Evolutionary conservation across 1,140 invertebrate genomes (phyloP), one percentile per base, ranked within the genome.

Genomic region (Akabosia matsudoensis): DNA sequence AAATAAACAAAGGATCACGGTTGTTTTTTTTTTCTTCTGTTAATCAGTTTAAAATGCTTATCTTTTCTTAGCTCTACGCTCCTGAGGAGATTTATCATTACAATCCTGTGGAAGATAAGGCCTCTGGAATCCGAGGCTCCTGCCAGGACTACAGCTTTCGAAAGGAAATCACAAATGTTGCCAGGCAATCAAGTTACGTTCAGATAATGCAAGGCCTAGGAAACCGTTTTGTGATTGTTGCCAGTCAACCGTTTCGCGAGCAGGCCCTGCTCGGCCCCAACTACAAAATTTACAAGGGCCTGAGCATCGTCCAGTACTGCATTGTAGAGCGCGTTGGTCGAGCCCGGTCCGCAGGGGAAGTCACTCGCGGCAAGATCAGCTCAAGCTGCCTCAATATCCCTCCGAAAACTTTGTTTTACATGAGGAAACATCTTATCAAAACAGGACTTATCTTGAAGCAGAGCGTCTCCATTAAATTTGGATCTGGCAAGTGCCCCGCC

Each of bases 321-420:
- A 86, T 94, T 28, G 83, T 93, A 33, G 93, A 95, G 85, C 84
- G 89, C 82, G 89, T 95, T 74, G 93, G 91, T n/a, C 7, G 61
- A 31, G 22, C 61, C 3, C 61, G 61, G 10, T 31, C 4, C n/a
- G 4, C 3, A 7, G 61, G 61, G 3, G 61, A 67, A 67, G 31
- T 67, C 61, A 67, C 61, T 31, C 2, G 61, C 10, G 61, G 61
- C 1, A 67, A 67, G 31, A 31, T 67, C 13, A 67, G 61, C n/a
- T 22, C 22, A 3, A 4, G 7, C 24, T 30, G 24, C n/a, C 28
- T 67, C 26, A 67, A 67, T 4, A 67, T 67, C 10, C 61, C 61
- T 7, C 61, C 61, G 22, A 67, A 67, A 31, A 67, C 28, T 4
- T 22, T 67, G 22, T 67, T 67, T n/a, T 67, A 67, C 61, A 67